These are phyloP conservation scores for Neomonachus schauinslandi DNA, from an alignment of 2,113 vertebrate genomes.

Conservation along the genomic window DNA sequence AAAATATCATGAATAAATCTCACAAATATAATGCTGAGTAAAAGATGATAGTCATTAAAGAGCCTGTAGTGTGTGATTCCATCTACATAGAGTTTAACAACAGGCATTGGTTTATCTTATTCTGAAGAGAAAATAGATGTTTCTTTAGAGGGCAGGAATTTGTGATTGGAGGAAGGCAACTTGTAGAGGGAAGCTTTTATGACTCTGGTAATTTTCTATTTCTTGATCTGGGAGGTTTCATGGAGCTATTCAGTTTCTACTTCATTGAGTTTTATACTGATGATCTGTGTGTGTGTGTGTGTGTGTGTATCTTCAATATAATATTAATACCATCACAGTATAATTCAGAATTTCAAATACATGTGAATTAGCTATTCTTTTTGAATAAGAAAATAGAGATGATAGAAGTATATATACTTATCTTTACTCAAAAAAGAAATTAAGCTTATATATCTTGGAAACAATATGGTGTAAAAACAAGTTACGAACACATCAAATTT, in stretches of 20 bases:
- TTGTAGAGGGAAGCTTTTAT: not conserved
- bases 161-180: not conserved
- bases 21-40: not conserved
- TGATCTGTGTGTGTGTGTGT: not conserved
- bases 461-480: not conserved
- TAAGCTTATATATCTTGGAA: not conserved
- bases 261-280: not conserved
- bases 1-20: not conserved
- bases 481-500: not conserved
- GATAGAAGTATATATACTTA: not conserved
- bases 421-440: not conserved
- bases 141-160: not conserved
- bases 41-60: not conserved
- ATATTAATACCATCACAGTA: not conserved
- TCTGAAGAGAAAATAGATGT: not conserved
- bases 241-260: not conserved
- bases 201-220: not conserved
- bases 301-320: not conserved
- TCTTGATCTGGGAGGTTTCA: not conserved
- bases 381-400: not conserved
- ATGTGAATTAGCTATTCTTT: not conserved
- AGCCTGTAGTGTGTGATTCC: not conserved
- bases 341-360: not conserved
- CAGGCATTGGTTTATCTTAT: not conserved
- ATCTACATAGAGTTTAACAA: not conserved